These are phyloP conservation scores for Idaea straminata DNA, from an alignment of 2,888 invertebrate species.

Conservation along the genomic window DNA sequence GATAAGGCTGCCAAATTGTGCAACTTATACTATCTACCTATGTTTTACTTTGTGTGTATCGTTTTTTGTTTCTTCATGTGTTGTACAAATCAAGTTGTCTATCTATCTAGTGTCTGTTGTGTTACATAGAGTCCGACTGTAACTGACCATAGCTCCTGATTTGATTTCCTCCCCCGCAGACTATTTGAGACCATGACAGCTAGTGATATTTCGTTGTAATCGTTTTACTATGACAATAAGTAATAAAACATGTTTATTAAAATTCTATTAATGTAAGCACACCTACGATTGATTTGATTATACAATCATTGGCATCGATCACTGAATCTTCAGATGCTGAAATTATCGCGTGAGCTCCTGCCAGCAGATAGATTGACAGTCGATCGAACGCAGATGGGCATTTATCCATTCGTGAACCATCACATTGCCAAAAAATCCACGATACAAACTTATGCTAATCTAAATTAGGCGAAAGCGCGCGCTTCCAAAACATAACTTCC, in stretches of 20 bases:
- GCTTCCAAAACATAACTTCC: constrained; percentile 64
- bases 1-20: too few species aligned
- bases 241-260: constrained; percentile 9
- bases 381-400: constrained; percentile 47
- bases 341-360: constrained; percentile 67
- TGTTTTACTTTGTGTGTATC: too few species aligned
- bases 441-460: constrained; percentile 45
- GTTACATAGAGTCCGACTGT: too few species aligned
- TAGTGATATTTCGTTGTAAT: too few species aligned
- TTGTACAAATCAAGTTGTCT: too few species aligned
- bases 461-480: constrained; percentile 55
- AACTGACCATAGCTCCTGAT: too few species aligned
- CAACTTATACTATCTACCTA: too few species aligned
- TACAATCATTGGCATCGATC: constrained; percentile 68
- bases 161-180: too few species aligned
- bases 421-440: constrained; percentile 46
- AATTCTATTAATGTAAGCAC: constrained; percentile 17
- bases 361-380: constrained; percentile 66
- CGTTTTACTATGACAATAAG: not conserved
- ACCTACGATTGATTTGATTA: constrained; percentile 39
- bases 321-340: constrained; percentile 59
- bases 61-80: too few species aligned
- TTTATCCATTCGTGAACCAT: constrained; percentile 44
- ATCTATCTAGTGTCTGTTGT: too few species aligned
- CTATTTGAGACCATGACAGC: too few species aligned